Evolutionary conservation across 1,140 invertebrate species (phyloP).

Genomic region (Conopomorpha cramerella): DNA sequence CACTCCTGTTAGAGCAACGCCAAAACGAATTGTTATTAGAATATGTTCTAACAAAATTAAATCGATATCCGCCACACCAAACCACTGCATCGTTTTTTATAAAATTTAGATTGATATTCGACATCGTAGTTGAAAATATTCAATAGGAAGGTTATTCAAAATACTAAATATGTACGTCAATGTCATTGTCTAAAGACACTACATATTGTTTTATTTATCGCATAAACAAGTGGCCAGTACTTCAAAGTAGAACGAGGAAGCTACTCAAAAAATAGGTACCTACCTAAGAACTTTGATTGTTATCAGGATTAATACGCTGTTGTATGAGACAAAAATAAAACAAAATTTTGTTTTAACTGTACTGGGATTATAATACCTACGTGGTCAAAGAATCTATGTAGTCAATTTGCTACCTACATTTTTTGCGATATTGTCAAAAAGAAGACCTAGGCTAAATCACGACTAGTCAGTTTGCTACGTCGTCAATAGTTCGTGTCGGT

Average conservation of each 20-base stretch:
- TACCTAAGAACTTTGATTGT: neutral
- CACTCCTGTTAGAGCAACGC: neutral
- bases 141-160: neutral
- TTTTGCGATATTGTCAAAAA: neutral
- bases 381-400: neutral
- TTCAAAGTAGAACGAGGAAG: neutral
- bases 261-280: neutral
- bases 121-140: neutral
- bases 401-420: neutral
- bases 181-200: neutral
- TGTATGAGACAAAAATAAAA: neutral
- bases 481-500: neutral
- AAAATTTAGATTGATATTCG: neutral
- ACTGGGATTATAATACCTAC: neutral
- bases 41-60: neutral
- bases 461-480: neutral
- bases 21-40: neutral
- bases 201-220: neutral
- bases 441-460: neutral
- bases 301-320: neutral
- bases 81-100: neutral
- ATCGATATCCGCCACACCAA: neutral
- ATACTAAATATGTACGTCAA: neutral
- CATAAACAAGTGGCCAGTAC: neutral
- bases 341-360: neutral